Evolutionary conservation across 2,797 vertebrate genomes (phyloP), one percentile per base, ranked within the genome.

Genomic region (Leuciscus waleckii): DNA sequence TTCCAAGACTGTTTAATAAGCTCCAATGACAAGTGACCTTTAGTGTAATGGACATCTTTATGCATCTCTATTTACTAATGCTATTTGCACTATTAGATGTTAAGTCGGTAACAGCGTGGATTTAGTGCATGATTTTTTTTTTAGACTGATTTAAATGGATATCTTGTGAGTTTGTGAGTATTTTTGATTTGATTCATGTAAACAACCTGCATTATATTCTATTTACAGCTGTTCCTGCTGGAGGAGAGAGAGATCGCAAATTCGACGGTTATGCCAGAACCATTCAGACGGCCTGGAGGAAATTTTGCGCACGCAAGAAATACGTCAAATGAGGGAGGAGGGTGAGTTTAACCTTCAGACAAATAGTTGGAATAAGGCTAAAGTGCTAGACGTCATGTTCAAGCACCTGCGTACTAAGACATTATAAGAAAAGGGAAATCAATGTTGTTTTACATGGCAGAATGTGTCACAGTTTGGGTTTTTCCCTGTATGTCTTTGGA

Each of bases 311-410:
- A 89, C 95, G 97, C 84, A 99, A 99, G 94, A 98, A 97, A 91
- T 98, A 98, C 0, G 98, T 98, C 97, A 99, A 90, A 99, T 99
- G 98, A 96, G 98, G 92, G 98, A 99, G 92, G 96, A 99, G 95
- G 98, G 98, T 99, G 89, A 94, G 94, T 49, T 26, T 5, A 63
- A 4, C 14, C 9, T 46, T 79, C 37, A 29, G 43, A 54, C 65
- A 26, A 82, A 21, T 32, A 14, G 23, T 37, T 51, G 54, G 14
- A 79, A 16, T 23, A 7, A 39, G 32, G 23, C 65, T 51, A 7
- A 58, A 26, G 32, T 43, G 21, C 23, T 58, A 16, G 9, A 77
- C n/a, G 16, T 63, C 49, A 68, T 19, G 76, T 69, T 70, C 21
- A 16, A 13, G 19, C 39, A 77, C 16, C 17, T n/a, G 43, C 29